phyloP scores from a whole-genome alignment of 2,797 vertebrate species.

The Coreius guichenoti region DNA sequence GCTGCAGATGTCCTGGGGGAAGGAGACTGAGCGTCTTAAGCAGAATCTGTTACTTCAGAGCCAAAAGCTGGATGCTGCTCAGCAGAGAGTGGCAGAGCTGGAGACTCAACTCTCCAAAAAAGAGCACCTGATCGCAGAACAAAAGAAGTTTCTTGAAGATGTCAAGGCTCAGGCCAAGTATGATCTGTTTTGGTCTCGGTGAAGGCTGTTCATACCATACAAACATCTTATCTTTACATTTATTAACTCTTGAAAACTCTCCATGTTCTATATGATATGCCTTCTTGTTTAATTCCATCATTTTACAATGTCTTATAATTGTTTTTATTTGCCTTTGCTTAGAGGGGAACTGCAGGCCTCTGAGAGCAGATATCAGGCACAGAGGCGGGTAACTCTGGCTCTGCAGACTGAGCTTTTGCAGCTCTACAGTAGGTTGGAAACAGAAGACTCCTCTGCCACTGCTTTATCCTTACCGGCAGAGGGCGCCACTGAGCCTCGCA shows the following conservation, averaged over 20 bases:
- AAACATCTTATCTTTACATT: neutral
- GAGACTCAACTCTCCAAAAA: constrained; percentile 93
- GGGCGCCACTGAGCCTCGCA: constrained; percentile 61
- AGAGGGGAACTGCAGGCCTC: constrained; percentile 93
- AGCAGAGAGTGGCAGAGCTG: constrained; percentile 89
- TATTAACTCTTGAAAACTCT: neutral
- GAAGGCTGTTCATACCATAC: neutral
- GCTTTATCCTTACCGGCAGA: constrained; percentile 76
- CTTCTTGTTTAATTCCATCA: neutral
- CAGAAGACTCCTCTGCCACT: constrained; percentile 78
- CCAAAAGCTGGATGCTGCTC: constrained; percentile 91
- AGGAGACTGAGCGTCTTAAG: constrained; percentile 88
- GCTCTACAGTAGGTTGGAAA: constrained; percentile 90
- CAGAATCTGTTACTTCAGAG: constrained; percentile 85
- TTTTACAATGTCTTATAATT: neutral
- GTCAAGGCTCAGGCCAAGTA: constrained; percentile 94
- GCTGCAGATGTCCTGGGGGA: constrained; percentile 84
- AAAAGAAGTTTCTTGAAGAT: constrained; percentile 97
- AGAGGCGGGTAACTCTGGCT: constrained; percentile 87
- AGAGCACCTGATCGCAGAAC: constrained; percentile 93
- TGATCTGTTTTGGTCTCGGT: constrained; percentile 22
- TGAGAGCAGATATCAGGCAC: constrained; percentile 89
- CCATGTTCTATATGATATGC: neutral
- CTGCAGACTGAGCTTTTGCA: constrained; percentile 92
- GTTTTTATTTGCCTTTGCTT: neutral